Conservation (phyloP, 2,888 invertebrate genomes). For the Drosophila leonis region DNA sequence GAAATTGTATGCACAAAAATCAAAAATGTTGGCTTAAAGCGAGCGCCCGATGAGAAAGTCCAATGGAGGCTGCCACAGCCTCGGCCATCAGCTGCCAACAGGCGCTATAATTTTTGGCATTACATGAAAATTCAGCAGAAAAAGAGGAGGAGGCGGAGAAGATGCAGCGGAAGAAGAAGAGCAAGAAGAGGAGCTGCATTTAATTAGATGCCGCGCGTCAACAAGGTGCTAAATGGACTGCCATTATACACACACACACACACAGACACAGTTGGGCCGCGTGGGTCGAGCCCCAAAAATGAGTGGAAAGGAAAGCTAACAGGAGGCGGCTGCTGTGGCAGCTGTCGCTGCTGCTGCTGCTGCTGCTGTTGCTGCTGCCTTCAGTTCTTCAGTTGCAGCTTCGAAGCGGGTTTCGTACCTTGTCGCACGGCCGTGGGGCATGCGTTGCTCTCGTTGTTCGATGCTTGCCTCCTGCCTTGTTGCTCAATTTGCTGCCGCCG, state of each 20-base stretch:
- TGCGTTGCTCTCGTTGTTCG: constrained; percentile 77
- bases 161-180: background rate
- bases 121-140: constrained; percentile 68
- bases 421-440: constrained; percentile 63
- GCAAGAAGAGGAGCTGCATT: constrained; percentile 50
- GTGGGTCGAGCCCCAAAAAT: constrained; percentile 67
- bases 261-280: constrained; percentile 53
- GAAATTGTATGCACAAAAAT: constrained; percentile 69
- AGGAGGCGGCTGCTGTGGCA: constrained; percentile 43
- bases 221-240: constrained; percentile 84
- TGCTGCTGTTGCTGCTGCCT: constrained; percentile 59
- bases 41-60: constrained; percentile 59
- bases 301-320: constrained; percentile 66
- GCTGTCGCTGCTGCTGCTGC: constrained; percentile 58
- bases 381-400: constrained; percentile 3
- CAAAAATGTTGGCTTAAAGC: constrained; percentile 69
- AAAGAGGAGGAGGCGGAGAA: constrained; percentile 19
- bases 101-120: constrained; percentile 77
- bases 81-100: constrained; percentile 29
- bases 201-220: constrained; percentile 84
- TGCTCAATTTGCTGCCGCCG: constrained; percentile 50
- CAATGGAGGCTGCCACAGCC: constrained; percentile 43
- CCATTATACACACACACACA: constrained; percentile 68
- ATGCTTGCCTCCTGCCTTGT: constrained; percentile 30
- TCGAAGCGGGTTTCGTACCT: constrained; percentile 11